phyloP scores from a whole-genome alignment of 2,888 invertebrate genomes.

The Xestia c-nigrum region DNA sequence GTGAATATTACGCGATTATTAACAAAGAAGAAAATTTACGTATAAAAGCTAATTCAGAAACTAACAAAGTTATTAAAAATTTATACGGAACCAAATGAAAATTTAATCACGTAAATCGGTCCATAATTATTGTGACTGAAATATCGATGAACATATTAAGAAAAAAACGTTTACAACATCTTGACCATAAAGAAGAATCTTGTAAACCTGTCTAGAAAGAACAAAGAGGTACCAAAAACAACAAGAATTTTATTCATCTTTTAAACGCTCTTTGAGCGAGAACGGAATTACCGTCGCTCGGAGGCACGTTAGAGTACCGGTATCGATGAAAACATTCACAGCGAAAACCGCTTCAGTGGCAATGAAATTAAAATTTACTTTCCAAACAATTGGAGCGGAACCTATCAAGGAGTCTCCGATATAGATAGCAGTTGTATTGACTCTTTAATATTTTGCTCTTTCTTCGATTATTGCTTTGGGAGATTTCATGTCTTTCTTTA shows the following conservation, averaged over 20 bases:
- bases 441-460: slow-evolving; percentile 37
- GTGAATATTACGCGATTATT: too few species aligned
- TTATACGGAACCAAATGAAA: too few species aligned
- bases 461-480: background rate
- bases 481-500: slow-evolving; percentile 22
- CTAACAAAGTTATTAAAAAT: too few species aligned
- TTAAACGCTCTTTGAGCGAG: background rate
- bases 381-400: slow-evolving; percentile 44
- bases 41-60: too few species aligned
- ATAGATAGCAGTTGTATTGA: slow-evolving; percentile 41
- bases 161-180: background rate
- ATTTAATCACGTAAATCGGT: too few species aligned
- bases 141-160: too few species aligned
- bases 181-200: background rate
- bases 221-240: background rate
- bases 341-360: slow-evolving; percentile 16
- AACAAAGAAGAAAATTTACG: too few species aligned
- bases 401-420: slow-evolving; percentile 2
- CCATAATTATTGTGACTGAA: too few species aligned
- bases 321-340: slow-evolving; percentile 44
- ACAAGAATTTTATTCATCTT: background rate
- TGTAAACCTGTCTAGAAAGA: background rate
- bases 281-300: slow-evolving; percentile 8
- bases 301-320: slow-evolving; percentile 10
- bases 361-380: slow-evolving; percentile 56